Percentiles rank a stretch among this genome's conserved stretches.
Conservation (phyloP, 1,140 invertebrate species). For the Drosophila elegans region DNA sequence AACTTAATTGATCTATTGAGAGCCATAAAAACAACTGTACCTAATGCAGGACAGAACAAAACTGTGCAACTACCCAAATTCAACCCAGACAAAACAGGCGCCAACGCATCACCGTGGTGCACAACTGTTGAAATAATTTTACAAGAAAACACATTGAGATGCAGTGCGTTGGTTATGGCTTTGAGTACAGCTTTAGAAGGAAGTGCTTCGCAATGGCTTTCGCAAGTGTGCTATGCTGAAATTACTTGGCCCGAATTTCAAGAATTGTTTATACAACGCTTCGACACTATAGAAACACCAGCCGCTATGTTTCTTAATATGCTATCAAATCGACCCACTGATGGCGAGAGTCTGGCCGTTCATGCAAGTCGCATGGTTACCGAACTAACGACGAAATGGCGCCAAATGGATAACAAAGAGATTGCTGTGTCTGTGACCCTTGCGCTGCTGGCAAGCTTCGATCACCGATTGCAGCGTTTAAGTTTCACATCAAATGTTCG, state of each 20-base stretch:
- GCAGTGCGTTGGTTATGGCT: too few relatives aligned
- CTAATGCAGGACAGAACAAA: neutral
- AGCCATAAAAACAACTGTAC: neutral
- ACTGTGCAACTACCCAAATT: neutral
- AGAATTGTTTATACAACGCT: neutral
- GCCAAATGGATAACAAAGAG: conserved; percentile 27
- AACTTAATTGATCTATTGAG: neutral
- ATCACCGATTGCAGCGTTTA: conserved; percentile 5
- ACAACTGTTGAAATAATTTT: too few relatives aligned
- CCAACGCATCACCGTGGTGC: too few relatives aligned
- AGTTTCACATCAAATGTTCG: neutral
- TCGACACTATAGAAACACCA: neutral
- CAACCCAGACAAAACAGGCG: too few relatives aligned
- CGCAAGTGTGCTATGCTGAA: too few relatives aligned
- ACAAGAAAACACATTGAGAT: too few relatives aligned
- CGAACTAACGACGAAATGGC: conserved; percentile 29
- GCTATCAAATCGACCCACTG: neutral
- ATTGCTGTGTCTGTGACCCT: conserved; percentile 33
- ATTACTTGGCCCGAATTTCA: too few relatives aligned
- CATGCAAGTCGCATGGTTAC: conserved; percentile 24
- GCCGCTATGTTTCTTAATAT: neutral
- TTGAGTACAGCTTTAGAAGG: neutral
- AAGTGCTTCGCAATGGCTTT: neutral
- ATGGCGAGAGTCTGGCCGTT: too few relatives aligned
- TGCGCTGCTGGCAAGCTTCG: conserved; percentile 23